Evolutionary conservation across 2,888 invertebrate genomes (phyloP).

Genomic region (Dysmachus trigonus): DNA sequence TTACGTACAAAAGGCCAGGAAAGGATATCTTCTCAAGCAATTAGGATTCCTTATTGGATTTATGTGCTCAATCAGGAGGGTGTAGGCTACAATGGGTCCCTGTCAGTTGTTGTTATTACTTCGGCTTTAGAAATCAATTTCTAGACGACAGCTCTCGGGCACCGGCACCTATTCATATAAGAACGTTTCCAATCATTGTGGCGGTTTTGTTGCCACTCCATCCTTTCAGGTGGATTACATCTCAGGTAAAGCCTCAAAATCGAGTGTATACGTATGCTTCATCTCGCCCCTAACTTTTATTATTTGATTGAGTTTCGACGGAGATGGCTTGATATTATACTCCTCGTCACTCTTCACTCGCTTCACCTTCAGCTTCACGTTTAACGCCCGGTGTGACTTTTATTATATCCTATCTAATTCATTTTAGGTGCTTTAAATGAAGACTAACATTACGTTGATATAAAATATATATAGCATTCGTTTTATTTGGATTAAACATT

Average conservation of each 20-base stretch:
- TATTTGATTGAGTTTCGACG: not conserved
- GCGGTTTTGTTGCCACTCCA: not conserved
- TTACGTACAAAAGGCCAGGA: constrained; percentile 31
- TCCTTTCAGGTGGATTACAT: not conserved
- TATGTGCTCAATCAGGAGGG: constrained; percentile 9
- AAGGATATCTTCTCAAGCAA: constrained; percentile 33
- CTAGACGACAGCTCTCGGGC: not conserved
- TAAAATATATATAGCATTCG: not conserved
- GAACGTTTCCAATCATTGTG: not conserved
- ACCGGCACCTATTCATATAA: not conserved
- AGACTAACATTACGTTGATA: too few relatives aligned
- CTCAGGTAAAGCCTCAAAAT: not conserved
- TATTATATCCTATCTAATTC: not conserved
- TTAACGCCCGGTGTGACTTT: not conserved
- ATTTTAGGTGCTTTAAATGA: not conserved
- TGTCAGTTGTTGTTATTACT: not conserved
- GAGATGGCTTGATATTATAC: not conserved
- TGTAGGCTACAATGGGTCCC: not conserved
- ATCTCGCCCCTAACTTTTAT: not conserved
- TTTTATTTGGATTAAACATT: not conserved
- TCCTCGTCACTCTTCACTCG: not conserved
- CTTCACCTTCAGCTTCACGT: not conserved
- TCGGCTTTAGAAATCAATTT: not conserved
- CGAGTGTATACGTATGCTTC: not conserved
- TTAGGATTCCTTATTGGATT: constrained; percentile 27